Conservation (phyloP, 2,888 invertebrate species). For the Calephelis perditalis region DNA sequence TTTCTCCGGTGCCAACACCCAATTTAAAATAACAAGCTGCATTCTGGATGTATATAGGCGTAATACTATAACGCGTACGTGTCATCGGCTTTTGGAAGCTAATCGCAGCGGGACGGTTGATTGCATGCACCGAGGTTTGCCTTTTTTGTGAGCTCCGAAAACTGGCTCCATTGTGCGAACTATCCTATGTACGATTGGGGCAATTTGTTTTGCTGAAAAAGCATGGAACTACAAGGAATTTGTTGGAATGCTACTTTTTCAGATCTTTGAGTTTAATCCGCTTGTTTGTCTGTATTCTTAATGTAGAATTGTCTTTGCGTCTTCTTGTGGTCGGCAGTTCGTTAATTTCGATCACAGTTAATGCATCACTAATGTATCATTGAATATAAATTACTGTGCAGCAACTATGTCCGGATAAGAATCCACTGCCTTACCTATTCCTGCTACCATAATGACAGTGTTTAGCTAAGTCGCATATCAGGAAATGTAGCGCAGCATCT, state of each 20-base stretch:
- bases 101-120: slow-evolving; percentile 59
- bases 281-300: no score
- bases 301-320: no score
- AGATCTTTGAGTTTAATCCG: no score
- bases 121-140: slow-evolving; percentile 48
- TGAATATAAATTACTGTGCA: no score
- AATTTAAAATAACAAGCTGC: slow-evolving; percentile 21
- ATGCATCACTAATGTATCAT: no score
- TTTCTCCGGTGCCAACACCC: slow-evolving; percentile 10
- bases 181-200: slow-evolving; percentile 5
- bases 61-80: slow-evolving; percentile 55
- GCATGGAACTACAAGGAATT: slow-evolving; percentile 5
- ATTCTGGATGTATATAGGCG: slow-evolving; percentile 44
- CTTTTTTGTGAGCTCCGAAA: slow-evolving; percentile 39
- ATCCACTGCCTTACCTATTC: no score
- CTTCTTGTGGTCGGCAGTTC: no score
- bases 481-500: no score
- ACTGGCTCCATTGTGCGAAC: slow-evolving; percentile 54
- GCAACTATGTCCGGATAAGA: no score
- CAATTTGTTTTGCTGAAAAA: slow-evolving; percentile 1
- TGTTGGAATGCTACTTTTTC: background rate
- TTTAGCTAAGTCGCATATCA: no score
- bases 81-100: slow-evolving; percentile 59
- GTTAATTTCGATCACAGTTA: no score
- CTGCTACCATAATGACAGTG: no score